Evolutionary conservation across 1,140 invertebrate genomes (phyloP).

Genomic region (Drosophila sp.): DNA sequence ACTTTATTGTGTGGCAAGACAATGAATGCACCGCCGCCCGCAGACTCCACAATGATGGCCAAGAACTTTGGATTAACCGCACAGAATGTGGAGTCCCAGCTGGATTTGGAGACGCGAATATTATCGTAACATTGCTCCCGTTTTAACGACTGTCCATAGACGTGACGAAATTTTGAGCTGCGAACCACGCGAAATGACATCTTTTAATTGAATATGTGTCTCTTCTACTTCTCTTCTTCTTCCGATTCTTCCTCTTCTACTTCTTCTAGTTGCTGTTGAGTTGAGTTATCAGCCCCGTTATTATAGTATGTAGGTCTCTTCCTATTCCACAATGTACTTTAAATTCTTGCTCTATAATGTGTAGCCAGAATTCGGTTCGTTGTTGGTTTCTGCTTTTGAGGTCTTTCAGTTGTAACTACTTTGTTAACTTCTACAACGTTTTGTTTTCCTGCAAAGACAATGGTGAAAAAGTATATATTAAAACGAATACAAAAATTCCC

Average conservation of each 20-base stretch:
- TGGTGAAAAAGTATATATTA: background rate
- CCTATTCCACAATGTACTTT: constrained; percentile 2
- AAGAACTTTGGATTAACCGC: constrained; percentile 99
- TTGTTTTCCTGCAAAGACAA: constrained; percentile 31
- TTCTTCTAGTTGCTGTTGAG: background rate
- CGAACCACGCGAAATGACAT: constrained; percentile 98
- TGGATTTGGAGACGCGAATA: constrained; percentile 98
- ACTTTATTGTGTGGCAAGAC: constrained; percentile 98
- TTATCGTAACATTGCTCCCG: constrained; percentile 99
- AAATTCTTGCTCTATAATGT: constrained; percentile 10
- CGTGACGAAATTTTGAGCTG: constrained; percentile 99
- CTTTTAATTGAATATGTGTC: constrained; percentile 60
- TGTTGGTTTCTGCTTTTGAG: constrained; percentile 14
- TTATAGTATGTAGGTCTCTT: constrained; percentile 15
- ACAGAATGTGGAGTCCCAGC: constrained; percentile 99
- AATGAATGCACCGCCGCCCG: constrained; percentile 99
- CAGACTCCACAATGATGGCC: constrained; percentile 99
- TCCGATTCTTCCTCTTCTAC: background rate
- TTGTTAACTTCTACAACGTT: constrained; percentile 7
- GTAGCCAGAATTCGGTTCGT: constrained; percentile 19
- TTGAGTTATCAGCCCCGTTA: constrained; percentile 31
- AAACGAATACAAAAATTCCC: background rate
- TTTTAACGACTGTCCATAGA: constrained; percentile 98
- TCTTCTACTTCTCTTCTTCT: constrained; percentile 12
- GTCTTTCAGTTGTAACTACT: constrained; percentile 15